Evolutionary conservation across 2,888 invertebrate genomes (phyloP).

Genomic region (Diarsia brunnea): DNA sequence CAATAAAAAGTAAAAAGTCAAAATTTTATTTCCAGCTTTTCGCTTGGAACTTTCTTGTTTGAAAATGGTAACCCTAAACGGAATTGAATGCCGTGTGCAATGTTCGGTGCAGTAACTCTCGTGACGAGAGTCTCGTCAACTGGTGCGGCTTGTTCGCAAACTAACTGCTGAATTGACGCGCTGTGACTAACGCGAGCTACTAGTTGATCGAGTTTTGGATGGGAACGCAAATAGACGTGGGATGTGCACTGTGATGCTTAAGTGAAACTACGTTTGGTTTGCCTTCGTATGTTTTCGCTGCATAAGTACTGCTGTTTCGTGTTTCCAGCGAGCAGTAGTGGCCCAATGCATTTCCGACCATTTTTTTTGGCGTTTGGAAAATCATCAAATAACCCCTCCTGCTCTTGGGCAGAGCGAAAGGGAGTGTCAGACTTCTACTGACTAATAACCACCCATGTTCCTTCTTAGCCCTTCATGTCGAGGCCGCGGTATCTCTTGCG

Average conservation of each 20-base stretch:
- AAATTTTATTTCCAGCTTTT: background rate
- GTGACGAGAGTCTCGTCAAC: too few species aligned
- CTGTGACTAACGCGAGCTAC: slow-evolving; percentile 45
- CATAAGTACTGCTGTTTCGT: background rate
- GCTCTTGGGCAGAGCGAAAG: too few species aligned
- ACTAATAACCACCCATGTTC: too few species aligned
- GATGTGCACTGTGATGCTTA: background rate
- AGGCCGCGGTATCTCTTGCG: too few species aligned
- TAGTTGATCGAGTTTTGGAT: slow-evolving; percentile 50
- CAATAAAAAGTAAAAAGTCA: background rate
- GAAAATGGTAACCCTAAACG: background rate
- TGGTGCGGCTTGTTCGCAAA: slow-evolving; percentile 53
- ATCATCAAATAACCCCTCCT: too few species aligned
- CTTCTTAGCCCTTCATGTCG: too few species aligned
- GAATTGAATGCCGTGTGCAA: slow-evolving; percentile 50
- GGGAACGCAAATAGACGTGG: slow-evolving; percentile 25
- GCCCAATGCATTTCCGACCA: background rate
- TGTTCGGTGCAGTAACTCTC: slow-evolving; percentile 12
- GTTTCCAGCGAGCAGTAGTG: background rate
- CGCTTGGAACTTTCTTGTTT: background rate
- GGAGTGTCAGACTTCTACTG: too few species aligned
- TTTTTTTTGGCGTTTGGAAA: too few species aligned
- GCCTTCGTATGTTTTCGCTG: background rate
- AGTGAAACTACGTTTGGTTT: background rate
- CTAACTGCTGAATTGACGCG: slow-evolving; percentile 51